Evolutionary conservation across 2,113 vertebrate genomes (phyloP).

Genomic region (Megaptera novaeangliae): DNA sequence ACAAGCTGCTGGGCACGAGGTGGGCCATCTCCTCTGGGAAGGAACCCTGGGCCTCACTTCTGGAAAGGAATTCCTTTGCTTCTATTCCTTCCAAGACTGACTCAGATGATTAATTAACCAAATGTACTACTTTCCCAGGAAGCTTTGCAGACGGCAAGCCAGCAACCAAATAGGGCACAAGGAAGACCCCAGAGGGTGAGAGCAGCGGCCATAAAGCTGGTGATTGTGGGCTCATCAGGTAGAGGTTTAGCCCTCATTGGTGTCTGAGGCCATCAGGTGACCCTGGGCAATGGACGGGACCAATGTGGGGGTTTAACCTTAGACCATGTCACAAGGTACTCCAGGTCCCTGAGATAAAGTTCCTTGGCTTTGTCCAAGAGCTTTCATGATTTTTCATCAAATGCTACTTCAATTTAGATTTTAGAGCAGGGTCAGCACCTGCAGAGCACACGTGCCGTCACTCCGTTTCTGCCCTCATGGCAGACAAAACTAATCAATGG

Average conservation of each 20-base stretch:
- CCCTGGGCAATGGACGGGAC: not conserved
- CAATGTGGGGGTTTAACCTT: not conserved
- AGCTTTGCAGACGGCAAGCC: not conserved
- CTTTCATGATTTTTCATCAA: not conserved
- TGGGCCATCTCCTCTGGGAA: not conserved
- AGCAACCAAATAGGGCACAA: not conserved
- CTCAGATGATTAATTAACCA: not conserved
- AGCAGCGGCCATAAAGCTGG: not conserved
- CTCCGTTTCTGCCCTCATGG: accelerated
- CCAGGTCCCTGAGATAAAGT: not conserved
- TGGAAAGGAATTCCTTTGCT: not conserved
- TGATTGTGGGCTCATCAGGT: not conserved
- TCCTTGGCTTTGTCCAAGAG: not conserved
- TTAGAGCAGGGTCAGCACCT: not conserved
- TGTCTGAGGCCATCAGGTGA: not conserved
- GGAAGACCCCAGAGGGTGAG: not conserved
- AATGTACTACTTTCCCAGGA: not conserved
- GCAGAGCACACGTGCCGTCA: accelerated
- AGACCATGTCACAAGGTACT: not conserved
- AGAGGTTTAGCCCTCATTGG: too few species aligned
- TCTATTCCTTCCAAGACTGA: not conserved
- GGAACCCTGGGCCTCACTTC: not conserved
- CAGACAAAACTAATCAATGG: not conserved
- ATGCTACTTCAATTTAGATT: not conserved
- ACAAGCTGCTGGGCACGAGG: accelerated